Conservation (phyloP, 2,797 vertebrate genomes). For the Centropyge bicolor region DNA sequence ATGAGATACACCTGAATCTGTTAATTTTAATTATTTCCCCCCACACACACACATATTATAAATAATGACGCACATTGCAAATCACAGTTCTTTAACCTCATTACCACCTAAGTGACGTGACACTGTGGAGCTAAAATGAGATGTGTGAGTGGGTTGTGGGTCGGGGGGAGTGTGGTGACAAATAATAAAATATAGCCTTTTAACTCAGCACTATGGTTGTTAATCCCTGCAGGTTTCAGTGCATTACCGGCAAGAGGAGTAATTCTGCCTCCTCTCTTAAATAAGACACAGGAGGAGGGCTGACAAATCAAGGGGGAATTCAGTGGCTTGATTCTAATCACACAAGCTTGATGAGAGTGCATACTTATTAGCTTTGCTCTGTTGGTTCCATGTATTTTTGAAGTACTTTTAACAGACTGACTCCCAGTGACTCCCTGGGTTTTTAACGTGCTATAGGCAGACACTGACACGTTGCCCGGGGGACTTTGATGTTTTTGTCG, state of each 20-base stretch:
- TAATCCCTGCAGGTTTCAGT: slow-evolving; percentile 33
- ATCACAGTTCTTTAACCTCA: slow-evolving; percentile 14
- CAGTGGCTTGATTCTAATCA: slow-evolving; percentile 29
- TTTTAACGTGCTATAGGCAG: slow-evolving; percentile 2
- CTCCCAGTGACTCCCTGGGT: background rate
- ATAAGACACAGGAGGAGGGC: slow-evolving; percentile 9
- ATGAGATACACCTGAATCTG: background rate
- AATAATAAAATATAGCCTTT: slow-evolving; percentile 28
- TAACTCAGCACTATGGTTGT: slow-evolving; percentile 6
- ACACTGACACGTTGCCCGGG: slow-evolving; percentile 17
- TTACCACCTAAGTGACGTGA: slow-evolving; percentile 6
- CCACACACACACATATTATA: background rate
- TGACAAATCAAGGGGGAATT: slow-evolving; percentile 16
- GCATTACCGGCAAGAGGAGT: slow-evolving; percentile 10
- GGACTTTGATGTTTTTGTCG: slow-evolving; percentile 37
- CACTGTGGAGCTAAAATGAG: slow-evolving; percentile 2
- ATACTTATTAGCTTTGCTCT: slow-evolving; percentile 24
- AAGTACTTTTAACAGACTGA: slow-evolving; percentile 26
- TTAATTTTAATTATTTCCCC: background rate
- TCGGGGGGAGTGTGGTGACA: background rate
- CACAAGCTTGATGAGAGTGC: slow-evolving; percentile 5
- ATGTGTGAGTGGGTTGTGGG: background rate
- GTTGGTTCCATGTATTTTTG: slow-evolving; percentile 17
- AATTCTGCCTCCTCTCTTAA: slow-evolving; percentile 6
- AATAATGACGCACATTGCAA: background rate